Base-by-base conservation (phyloP, 2,888 invertebrate species). In the Nebria salina region DNA sequence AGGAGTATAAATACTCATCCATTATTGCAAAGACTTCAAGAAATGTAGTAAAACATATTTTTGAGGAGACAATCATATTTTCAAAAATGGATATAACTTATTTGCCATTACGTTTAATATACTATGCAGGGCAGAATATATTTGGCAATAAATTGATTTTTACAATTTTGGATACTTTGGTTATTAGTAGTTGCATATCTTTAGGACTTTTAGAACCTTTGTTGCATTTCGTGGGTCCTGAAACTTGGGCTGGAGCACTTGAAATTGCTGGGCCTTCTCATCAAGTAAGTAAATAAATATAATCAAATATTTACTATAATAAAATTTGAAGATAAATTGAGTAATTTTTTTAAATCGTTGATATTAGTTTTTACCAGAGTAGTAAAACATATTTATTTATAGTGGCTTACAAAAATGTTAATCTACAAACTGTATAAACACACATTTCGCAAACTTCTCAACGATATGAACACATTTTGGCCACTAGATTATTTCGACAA, bases 241-340 rank as follows among this genome's bases (percentile, higher is more conserved):
- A 80, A 72, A 80, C 80, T 41, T 70, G 43, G 72, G 80, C 80
- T 5, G 80, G 80, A 8, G 80, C 80, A 34, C 64, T 80, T 54
- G 80, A 80, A 80, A 70, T 80, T 65, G 80, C 64, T 26, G 75
- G 80, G 0, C 80, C 80, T 11, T 75, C 80, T 8, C 72, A 75
- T n/a, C 80, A 73, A 41, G 73, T 73, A 73, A 41, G 26, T 42
- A n/a, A 73, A n/a, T 26, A 73, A 42, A 11, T 5, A n/a, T 9
- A 26, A 34, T 3, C n/a, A 3, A 42, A 73, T 34, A 73, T 73
- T 73, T 20, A 26, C 1, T 72, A 8, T 9, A 25, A 2, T 72
- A 0, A 15, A 25, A 1, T 72, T 7, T 72, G 34, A 20, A 20
- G 20, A 20, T 20, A 20, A 20, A 1, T 20, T 20, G 20, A 20